Conservation (phyloP, 2,113 vertebrate species). For the Chaetura pelagica region DNA sequence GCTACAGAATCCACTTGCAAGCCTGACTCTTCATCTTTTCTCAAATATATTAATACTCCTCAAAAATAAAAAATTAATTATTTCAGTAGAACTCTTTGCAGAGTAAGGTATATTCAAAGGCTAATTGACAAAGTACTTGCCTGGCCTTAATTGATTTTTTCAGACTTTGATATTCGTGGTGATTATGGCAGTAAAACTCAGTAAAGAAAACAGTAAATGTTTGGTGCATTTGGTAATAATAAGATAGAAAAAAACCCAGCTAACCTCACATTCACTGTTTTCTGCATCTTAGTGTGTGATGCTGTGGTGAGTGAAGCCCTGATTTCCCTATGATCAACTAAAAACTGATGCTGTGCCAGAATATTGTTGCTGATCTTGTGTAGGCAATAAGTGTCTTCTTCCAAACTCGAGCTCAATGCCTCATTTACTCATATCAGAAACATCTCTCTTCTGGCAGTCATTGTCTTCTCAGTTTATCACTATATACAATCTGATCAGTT, state of each 20-base stretch:
- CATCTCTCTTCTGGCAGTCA: not conserved
- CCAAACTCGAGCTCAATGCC: not conserved
- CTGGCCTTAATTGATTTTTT: not conserved
- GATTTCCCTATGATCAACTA: accelerated
- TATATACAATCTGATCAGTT: not conserved
- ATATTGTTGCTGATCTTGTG: not conserved
- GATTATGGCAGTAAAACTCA: not conserved
- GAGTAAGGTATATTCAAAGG: not conserved
- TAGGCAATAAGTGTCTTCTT: not conserved
- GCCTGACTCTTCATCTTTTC: not conserved
- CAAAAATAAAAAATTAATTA: not conserved
- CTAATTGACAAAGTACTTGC: not conserved
- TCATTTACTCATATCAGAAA: not conserved
- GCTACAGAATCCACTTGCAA: not conserved
- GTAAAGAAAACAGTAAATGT: not conserved
- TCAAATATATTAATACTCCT: not conserved
- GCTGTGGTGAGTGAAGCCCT: not conserved
- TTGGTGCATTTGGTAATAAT: not conserved
- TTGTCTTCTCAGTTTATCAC: not conserved
- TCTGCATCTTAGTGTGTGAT: not conserved
- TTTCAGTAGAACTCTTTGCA: not conserved
- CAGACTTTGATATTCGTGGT: not conserved
- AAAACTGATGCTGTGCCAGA: not conserved
- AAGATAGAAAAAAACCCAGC: not conserved
- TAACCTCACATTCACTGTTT: not conserved